These are phyloP conservation scores for Trypoxylus dichotomus DNA, from an alignment of 1,140 invertebrate species.

Conservation along the genomic window DNA sequence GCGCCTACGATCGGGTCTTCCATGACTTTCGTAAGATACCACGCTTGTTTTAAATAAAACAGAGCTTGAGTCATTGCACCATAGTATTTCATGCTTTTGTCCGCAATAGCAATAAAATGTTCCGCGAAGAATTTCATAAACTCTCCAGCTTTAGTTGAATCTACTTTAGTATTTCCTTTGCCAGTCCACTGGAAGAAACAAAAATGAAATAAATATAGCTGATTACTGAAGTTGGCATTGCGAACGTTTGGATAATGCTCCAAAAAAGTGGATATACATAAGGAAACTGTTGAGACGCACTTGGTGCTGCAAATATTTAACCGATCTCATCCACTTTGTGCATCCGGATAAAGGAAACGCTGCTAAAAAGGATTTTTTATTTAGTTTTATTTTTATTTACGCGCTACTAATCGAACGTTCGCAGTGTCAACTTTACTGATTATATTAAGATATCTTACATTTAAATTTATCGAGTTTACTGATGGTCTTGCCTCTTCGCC, in stretches of 20 bases:
- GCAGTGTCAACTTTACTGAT: too few species aligned
- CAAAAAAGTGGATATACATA: too few species aligned
- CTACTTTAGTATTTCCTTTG: neutral
- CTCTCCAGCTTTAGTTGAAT: neutral
- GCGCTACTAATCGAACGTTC: too few species aligned
- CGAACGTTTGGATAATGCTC: too few species aligned
- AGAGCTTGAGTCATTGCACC: constrained; percentile 61
- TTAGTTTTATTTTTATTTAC: too few species aligned
- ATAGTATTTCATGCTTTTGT: constrained; percentile 60
- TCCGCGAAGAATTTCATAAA: constrained; percentile 69
- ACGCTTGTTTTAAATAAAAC: constrained; percentile 69
- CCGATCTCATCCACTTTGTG: too few species aligned
- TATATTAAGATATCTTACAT: too few species aligned
- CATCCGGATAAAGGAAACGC: too few species aligned
- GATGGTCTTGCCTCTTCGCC: neutral
- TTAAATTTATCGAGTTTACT: neutral
- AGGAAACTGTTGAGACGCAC: too few species aligned
- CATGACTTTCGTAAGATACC: constrained; percentile 65
- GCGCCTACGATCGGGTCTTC: constrained; percentile 52
- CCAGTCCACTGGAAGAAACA: neutral
- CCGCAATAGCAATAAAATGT: constrained; percentile 69
- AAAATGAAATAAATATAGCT: neutral
- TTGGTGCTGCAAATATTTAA: too few species aligned
- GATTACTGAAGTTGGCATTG: neutral
- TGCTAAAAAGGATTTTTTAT: too few species aligned